Evolutionary conservation across 2,797 vertebrate genomes (phyloP).

Genomic region (Sebastes nivosus): DNA sequence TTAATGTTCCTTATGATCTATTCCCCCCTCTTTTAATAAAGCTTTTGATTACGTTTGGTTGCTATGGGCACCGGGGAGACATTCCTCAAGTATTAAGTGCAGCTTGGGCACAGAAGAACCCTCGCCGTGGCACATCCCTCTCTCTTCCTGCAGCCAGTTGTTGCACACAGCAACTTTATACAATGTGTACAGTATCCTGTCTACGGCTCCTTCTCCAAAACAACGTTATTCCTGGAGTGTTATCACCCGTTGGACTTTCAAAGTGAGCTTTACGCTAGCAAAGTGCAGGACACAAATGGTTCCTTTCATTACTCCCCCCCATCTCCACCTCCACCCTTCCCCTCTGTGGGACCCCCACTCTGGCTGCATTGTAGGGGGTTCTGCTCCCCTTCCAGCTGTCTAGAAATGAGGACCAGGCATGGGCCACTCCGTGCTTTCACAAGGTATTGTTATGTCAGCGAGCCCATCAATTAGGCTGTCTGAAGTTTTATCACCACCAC

Average conservation of each 20-base stretch:
- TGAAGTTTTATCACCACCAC: constrained; percentile 99
- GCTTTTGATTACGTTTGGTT: constrained; percentile 86
- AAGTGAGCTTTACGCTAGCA: constrained; percentile 83
- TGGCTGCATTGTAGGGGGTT: constrained; percentile 83
- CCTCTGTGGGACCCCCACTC: constrained; percentile 74
- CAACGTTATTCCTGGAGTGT: constrained; percentile 64
- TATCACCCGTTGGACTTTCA: constrained; percentile 66
- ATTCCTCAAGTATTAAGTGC: constrained; percentile 85
- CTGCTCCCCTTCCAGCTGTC: constrained; percentile 93
- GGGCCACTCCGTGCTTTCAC: constrained; percentile 92
- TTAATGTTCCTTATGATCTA: constrained; percentile 87
- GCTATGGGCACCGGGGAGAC: constrained; percentile 82
- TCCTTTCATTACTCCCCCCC: constrained; percentile 78
- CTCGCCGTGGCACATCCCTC: constrained; percentile 71
- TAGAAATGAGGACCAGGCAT: constrained; percentile 98
- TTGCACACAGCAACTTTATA: constrained; percentile 14
- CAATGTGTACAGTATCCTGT: constrained; percentile 7
- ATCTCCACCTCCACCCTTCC: constrained; percentile 53
- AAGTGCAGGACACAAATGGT: constrained; percentile 78
- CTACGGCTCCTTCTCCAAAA: constrained; percentile 45
- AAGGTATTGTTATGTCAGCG: constrained; percentile 99
- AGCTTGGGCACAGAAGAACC: constrained; percentile 70
- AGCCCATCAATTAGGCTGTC: constrained; percentile 99
- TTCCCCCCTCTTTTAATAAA: constrained; percentile 85
- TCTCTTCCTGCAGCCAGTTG: constrained; percentile 17